phyloP scores from a whole-genome alignment of 2,797 vertebrate species.

The Catharus ustulatus region DNA sequence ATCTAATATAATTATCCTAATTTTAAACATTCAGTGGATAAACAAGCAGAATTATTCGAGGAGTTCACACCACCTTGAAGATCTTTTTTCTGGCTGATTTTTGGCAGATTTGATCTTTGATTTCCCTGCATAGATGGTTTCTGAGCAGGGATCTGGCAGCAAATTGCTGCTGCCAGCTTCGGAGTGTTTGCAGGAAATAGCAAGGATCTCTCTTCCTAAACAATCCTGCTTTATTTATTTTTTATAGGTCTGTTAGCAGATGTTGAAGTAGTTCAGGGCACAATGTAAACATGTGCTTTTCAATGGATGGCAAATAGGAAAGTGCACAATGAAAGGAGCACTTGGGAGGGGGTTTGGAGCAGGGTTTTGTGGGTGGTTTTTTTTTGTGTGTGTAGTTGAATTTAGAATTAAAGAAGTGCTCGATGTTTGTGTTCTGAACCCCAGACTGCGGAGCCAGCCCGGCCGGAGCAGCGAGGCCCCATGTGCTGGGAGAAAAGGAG shows the following conservation, averaged over 20 bases:
- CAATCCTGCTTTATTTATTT: slow-evolving; percentile 71
- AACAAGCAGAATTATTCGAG: neutral
- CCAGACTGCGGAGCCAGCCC: slow-evolving; percentile 25
- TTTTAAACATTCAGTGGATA: neutral
- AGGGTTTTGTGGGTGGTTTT: neutral
- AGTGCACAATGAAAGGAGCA: neutral
- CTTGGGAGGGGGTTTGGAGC: neutral
- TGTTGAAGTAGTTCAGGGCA: slow-evolving; percentile 67
- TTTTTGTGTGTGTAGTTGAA: neutral
- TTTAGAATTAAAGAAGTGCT: slow-evolving; percentile 67
- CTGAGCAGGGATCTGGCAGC: neutral
- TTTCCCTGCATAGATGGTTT: neutral
- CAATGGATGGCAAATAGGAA: slow-evolving; percentile 15
- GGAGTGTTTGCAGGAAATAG: slow-evolving; percentile 36
- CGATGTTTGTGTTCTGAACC: slow-evolving; percentile 65
- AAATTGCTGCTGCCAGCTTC: slow-evolving; percentile 50
- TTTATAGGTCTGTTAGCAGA: slow-evolving; percentile 75
- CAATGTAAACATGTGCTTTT: slow-evolving; percentile 57
- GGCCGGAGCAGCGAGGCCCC: slow-evolving; percentile 66
- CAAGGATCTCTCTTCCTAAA: slow-evolving; percentile 65
- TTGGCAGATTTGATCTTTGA: neutral
- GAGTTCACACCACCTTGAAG: neutral
- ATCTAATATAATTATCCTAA: neutral
- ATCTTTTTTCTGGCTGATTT: neutral
- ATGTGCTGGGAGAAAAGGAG: slow-evolving; percentile 78